Base-by-base conservation (phyloP, 92 coral and sea anemone species). In the Scolanthus callimorphus region DNA sequence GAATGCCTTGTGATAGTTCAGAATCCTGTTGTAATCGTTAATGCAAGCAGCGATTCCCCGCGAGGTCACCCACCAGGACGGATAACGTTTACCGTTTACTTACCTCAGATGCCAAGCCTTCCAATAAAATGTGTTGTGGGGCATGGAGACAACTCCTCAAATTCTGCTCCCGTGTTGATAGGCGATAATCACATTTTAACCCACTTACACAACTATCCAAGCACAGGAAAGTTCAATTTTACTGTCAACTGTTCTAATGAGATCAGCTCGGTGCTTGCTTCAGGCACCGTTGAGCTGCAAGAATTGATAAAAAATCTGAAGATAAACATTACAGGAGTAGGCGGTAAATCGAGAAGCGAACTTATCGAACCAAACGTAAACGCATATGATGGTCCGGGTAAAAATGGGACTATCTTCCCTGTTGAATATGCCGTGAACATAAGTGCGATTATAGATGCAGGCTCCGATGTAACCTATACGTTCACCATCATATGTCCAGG, bases 381-480 rank as follows among this genome's bases (percentile, higher is more conserved):
- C 0, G 90, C 82, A 6, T 83, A 69, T 2, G 69, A 66, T 3
- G 91, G 91, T 2, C 57, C 71, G 1, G 86, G 86, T n/a, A n/a
- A 23, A 0, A 31, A 39, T 31, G 71, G 63, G 55, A 63, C 22
- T 0, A 55, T 50, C 38, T 91, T 74, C 45, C 90, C 88, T 3
- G 27, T 51, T 27, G 85, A 86, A 9, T 59, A 68, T 38, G 65
- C 71, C 1, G 71, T 86, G 27, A 30, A 30, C 11, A 74, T 82
- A 22, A 27, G 2, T 37, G 46, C 77, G 1, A 65, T 31, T 3
- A 64, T 80, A 25, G 60, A 49, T 3, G 78, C 75, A 3, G 97
- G 97, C 22, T 73, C 97, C 2, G 83, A 86, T 60, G 87, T 76
- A n/a, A 71, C 95, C 0, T 91, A 77, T 31, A 45, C 53, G 23